Evolutionary conservation across 2,888 invertebrate genomes (phyloP), one percentile per base, ranked within the genome.

Genomic region (Halocaridina rubra): DNA sequence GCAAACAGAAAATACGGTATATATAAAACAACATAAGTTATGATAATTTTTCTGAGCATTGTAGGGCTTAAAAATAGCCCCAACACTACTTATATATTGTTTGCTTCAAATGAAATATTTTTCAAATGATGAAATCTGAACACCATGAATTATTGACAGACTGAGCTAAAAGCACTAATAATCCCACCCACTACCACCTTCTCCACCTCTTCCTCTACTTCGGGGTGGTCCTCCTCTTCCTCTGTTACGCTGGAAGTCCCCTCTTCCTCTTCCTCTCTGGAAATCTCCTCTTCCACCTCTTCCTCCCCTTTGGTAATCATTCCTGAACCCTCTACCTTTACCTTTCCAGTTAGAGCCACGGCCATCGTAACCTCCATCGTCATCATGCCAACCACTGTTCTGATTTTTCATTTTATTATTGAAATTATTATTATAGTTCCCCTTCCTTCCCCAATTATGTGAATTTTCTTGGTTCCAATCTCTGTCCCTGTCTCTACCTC

Each of bases 151-250:
- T 16, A 30, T 67, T 46, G 30, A 59, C 27, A 22, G 22, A 77
- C 22, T 61, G 8, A 22, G 27, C 59, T 39, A 74, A n/a, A 69
- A 24, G 57, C 22, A 46, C 24, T 27, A 67, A 46, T 57, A 39
- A 82, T 84, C 84, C 84, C 84, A 84, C 8, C 85, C 81, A 75
- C 82, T 76, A n/a, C 75, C 75, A 13, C 80, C 80, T 46, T 67
- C 57, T 30, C 33, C 24, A 61, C 82, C 78, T n/a, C 81, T 64
- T 13, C 75, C 81, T 69, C 78, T 84, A 5, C 84, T 78, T 39
- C 69, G 32, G 13, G 69, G 61, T 33, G 29, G 59, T 4, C 81
- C 85, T n/a, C 81, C 79, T 78, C 84, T 39, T n/a, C 79, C 57
- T 30, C 84, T 77, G 5, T 78, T 78, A 27, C 78, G 77, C 29